Conservation (phyloP, 2,113 vertebrate species). For the Dipodomys stephensi region DNA sequence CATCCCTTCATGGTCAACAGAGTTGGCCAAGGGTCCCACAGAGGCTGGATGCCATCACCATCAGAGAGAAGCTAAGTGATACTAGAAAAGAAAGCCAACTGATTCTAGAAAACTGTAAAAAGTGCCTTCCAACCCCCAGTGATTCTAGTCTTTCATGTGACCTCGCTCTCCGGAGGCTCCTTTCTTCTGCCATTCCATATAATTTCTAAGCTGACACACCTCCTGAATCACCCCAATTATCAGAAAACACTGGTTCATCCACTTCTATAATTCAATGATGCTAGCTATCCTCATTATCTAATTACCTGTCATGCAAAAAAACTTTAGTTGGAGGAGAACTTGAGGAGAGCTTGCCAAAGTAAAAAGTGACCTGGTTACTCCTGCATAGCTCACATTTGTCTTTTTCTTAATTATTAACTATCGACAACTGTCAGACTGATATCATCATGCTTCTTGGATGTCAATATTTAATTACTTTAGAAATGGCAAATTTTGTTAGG, state of each 20-base stretch:
- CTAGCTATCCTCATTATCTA: neutral
- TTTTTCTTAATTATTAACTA: neutral
- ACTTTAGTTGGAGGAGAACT: neutral
- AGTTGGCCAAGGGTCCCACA: neutral
- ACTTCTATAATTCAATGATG: neutral
- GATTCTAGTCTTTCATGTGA: neutral
- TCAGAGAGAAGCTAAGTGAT: neutral
- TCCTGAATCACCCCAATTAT: neutral
- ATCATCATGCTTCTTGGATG: neutral
- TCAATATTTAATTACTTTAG: neutral
- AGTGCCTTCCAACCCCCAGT: neutral
- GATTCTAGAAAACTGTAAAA: neutral
- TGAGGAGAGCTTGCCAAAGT: neutral
- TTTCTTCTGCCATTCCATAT: neutral
- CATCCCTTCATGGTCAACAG: no score
- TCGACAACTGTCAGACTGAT: neutral
- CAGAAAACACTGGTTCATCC: constrained; percentile 4
- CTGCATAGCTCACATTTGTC: neutral
- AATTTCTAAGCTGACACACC: neutral
- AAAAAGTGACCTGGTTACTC: neutral
- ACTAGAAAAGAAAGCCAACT: neutral
- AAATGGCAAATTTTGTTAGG: constrained; percentile 18
- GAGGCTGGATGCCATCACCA: neutral
- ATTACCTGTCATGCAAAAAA: neutral
- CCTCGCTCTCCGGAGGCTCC: neutral